Evolutionary conservation across 2,797 vertebrate species (phyloP).

Genomic region (Eulemur mongoz): DNA sequence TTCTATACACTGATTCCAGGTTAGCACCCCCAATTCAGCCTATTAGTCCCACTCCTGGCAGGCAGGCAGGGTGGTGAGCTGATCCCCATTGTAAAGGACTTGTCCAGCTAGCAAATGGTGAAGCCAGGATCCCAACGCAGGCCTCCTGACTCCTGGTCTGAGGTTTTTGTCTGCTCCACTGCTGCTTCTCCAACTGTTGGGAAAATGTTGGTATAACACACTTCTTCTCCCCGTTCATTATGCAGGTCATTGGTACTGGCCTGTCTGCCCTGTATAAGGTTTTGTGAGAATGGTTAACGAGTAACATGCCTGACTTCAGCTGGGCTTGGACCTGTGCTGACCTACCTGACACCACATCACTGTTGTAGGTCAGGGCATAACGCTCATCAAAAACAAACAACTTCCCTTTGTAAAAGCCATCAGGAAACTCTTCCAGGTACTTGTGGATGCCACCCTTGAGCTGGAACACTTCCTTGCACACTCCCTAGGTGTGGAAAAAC

Average conservation of each 20-base stretch:
- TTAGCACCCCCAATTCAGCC: neutral
- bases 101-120: neutral
- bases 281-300: neutral
- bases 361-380: conserved; percentile 93
- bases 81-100: neutral
- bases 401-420: conserved; percentile 97
- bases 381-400: conserved; percentile 98
- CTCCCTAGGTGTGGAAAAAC: conserved; percentile 86
- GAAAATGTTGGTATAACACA: neutral
- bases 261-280: neutral
- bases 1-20: neutral
- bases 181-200: neutral
- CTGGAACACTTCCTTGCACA: conserved; percentile 96
- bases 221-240: neutral
- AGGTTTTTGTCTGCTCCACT: neutral
- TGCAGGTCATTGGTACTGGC: neutral
- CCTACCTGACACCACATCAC: conserved; percentile 93
- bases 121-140: neutral
- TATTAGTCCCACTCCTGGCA: neutral
- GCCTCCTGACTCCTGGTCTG: neutral
- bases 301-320: neutral
- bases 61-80: neutral
- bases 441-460: conserved; percentile 98
- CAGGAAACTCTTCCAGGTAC: conserved; percentile 95
- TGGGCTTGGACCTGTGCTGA: neutral